Percentiles rank a stretch among this genome's conserved stretches.
Evolutionary conservation across 2,888 invertebrate genomes (phyloP).

Genomic region (Neoaliturus tenellus): DNA sequence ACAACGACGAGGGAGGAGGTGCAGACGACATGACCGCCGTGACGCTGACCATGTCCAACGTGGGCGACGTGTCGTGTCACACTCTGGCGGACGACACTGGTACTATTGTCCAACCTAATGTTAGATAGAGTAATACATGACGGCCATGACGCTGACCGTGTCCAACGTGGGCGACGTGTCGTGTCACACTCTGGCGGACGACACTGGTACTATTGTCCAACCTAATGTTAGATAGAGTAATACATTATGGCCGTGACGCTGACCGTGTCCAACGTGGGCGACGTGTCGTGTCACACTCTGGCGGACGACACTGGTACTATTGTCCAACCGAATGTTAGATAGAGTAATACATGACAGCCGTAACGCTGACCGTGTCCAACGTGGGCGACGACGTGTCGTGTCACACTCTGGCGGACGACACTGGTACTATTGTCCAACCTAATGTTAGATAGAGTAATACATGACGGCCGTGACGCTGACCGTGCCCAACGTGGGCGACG

Average conservation of each 20-base stretch:
- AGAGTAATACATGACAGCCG: conserved; percentile 47
- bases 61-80: not conserved
- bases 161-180: conserved; percentile 15
- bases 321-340: too few relatives aligned
- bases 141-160: not conserved
- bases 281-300: conserved; percentile 3
- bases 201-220: too few relatives aligned
- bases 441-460: too few relatives aligned
- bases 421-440: too few relatives aligned
- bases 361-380: not conserved
- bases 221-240: too few relatives aligned
- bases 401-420: not conserved
- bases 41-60: not conserved
- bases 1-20: conserved; percentile 48
- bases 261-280: not conserved
- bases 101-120: too few relatives aligned
- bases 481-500: not conserved
- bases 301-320: conserved; percentile 29
- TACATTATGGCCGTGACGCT: conserved; percentile 34
- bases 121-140: too few relatives aligned
- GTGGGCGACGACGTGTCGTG: conserved; percentile 18
- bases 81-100: conserved; percentile 22
- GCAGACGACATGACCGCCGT: conserved; percentile 44
- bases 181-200: not conserved
- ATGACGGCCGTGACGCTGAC: conserved; percentile 35